Evolutionary conservation across 2,113 vertebrate species (phyloP).

Genomic region (Platycercus adscitus): DNA sequence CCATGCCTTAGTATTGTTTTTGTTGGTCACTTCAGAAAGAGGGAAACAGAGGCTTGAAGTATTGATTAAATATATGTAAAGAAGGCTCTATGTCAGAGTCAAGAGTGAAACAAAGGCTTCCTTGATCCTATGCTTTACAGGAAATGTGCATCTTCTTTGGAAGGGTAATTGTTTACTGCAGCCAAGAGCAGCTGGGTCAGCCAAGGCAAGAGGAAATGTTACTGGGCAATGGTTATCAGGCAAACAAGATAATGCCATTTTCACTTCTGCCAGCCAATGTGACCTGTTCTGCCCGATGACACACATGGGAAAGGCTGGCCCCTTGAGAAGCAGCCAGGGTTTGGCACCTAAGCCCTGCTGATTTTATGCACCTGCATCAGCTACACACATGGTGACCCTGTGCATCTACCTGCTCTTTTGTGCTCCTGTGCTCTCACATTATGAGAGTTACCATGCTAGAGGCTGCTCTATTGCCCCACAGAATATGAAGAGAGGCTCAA

Average conservation of each 20-base stretch:
- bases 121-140: neutral
- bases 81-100: neutral
- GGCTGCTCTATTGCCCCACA: neutral
- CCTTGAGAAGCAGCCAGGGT: neutral
- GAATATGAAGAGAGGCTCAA: neutral
- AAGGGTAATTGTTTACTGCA: conserved; percentile 56
- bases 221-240: neutral
- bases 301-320: neutral
- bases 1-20: neutral
- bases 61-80: neutral
- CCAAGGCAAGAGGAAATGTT: conserved; percentile 44
- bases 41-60: neutral
- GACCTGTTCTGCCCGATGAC: neutral
- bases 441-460: neutral
- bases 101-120: conserved; percentile 15
- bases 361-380: neutral
- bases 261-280: conserved; percentile 20
- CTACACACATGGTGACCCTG: neutral
- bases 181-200: conserved; percentile 11
- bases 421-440: neutral
- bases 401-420: neutral
- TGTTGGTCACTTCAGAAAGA: neutral
- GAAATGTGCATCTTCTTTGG: neutral
- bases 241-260: neutral
- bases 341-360: neutral